These are phyloP conservation scores for Alligator mississippiensis DNA, from an alignment of 2,113 vertebrate species.

Conservation along the genomic window DNA sequence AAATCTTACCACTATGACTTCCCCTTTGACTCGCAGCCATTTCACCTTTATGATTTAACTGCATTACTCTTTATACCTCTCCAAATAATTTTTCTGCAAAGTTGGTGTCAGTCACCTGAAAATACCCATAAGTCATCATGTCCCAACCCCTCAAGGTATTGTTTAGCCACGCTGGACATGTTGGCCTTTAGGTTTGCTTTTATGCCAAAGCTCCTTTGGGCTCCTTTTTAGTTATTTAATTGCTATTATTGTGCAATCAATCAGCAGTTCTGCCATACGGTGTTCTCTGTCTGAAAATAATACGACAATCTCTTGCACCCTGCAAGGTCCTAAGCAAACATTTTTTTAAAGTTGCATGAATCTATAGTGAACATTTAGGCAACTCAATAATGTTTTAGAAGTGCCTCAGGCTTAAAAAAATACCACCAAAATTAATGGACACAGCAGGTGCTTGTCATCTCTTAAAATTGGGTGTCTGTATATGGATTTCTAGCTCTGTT, in stretches of 20 bases:
- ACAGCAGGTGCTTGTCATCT: neutral
- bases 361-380: neutral
- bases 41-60: neutral
- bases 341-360: neutral
- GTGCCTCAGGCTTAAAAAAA: neutral
- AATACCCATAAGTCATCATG: fast-evolving
- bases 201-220: neutral
- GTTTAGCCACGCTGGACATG: neutral
- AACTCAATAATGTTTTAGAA: neutral
- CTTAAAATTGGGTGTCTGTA: neutral
- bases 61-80: fast-evolving
- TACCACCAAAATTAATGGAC: neutral
- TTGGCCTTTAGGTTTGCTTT: neutral
- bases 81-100: neutral
- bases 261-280: neutral
- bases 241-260: neutral
- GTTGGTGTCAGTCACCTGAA: neutral
- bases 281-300: neutral
- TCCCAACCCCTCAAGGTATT: fast-evolving
- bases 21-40: neutral
- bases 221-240: neutral
- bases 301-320: neutral
- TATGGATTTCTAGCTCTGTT: neutral
- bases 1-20: fast-evolving
- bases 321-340: fast-evolving